phyloP scores from a whole-genome alignment of 2,888 invertebrate genomes.

The Drosophila cracens region DNA sequence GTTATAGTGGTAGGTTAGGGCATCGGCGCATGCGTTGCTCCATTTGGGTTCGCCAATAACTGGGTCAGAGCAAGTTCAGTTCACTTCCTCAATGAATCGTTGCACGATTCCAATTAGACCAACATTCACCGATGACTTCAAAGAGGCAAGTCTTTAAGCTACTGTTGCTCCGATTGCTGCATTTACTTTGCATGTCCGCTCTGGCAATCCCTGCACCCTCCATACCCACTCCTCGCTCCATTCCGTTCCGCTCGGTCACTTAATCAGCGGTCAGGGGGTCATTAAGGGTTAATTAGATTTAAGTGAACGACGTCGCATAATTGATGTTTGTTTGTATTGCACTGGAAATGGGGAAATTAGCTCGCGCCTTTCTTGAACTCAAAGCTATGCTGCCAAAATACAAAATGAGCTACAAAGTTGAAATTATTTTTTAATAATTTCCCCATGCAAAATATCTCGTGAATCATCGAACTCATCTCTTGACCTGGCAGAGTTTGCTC shows the following conservation, averaged over 20 bases:
- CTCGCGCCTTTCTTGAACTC: slow-evolving; percentile 38
- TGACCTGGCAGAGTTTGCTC: slow-evolving; percentile 42
- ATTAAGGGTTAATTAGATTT: slow-evolving; percentile 82
- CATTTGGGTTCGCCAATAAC: slow-evolving; percentile 39
- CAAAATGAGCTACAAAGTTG: slow-evolving; percentile 1
- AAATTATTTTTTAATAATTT: slow-evolving; percentile 11
- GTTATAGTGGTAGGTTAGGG: slow-evolving; percentile 74
- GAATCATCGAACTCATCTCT: slow-evolving; percentile 38
- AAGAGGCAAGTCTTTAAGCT: slow-evolving; percentile 40
- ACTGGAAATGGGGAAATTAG: slow-evolving; percentile 68
- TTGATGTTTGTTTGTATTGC: slow-evolving; percentile 61
- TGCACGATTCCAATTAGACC: slow-evolving; percentile 53
- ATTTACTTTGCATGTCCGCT: slow-evolving; percentile 74
- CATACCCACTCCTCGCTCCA: background rate
- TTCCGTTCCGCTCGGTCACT: slow-evolving; percentile 37
- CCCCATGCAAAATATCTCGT: slow-evolving; percentile 65
- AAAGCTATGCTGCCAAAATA: slow-evolving; percentile 38
- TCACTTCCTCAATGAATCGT: slow-evolving; percentile 67
- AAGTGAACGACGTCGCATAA: slow-evolving; percentile 73
- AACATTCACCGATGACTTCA: slow-evolving; percentile 52
- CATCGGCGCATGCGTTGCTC: slow-evolving; percentile 58
- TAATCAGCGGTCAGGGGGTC: slow-evolving; percentile 81
- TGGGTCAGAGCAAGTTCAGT: slow-evolving; percentile 78
- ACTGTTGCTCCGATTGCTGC: slow-evolving; percentile 26
- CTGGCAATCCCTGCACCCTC: background rate